phyloP scores from a whole-genome alignment of 2,888 invertebrate genomes.

The Standfussiana lucernea region DNA sequence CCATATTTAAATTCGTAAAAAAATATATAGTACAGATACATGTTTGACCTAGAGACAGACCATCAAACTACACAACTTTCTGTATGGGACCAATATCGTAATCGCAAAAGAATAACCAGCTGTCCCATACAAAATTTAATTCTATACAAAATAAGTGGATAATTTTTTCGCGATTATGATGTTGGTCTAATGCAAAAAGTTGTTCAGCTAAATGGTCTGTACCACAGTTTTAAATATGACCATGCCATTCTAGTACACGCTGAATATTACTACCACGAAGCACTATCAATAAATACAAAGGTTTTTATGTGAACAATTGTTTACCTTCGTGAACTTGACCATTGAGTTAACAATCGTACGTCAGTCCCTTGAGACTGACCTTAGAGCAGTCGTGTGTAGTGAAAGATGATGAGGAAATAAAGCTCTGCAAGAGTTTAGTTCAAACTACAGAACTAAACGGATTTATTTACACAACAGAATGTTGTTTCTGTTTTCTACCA shows the following conservation, averaged over 20 bases:
- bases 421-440: neutral
- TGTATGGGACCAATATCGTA: too few species aligned
- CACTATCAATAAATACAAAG: neutral
- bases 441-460: slow-evolving; percentile 3
- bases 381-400: slow-evolving; percentile 18
- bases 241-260: too few species aligned
- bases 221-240: neutral
- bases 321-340: slow-evolving; percentile 18
- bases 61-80: too few species aligned
- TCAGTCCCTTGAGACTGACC: slow-evolving; percentile 16
- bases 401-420: slow-evolving; percentile 20
- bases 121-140: too few species aligned
- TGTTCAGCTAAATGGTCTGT: too few species aligned
- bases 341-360: slow-evolving; percentile 23
- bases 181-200: too few species aligned
- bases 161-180: too few species aligned
- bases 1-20: too few species aligned
- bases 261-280: neutral
- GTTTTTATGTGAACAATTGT: slow-evolving; percentile 16
- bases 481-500: neutral
- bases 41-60: too few species aligned
- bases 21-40: too few species aligned
- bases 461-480: slow-evolving; percentile 8
- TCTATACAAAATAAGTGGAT: too few species aligned
- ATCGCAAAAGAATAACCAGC: too few species aligned